Conservation (phyloP, 2,888 invertebrate genomes). For the Rhingia rostrata region DNA sequence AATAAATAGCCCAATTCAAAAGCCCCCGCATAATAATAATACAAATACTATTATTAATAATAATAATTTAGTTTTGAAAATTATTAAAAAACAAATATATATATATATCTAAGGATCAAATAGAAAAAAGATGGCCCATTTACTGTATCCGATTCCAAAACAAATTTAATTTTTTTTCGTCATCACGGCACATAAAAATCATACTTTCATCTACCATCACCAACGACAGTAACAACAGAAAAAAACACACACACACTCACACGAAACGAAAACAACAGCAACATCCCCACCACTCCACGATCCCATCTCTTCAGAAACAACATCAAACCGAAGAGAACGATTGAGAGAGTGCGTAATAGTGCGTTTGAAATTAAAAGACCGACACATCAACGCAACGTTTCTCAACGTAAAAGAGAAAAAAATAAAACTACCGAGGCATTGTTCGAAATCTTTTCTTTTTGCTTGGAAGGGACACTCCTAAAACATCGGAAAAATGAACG, state of each 20-base stretch:
- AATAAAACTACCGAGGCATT: slow-evolving; percentile 44
- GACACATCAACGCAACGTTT: slow-evolving; percentile 39
- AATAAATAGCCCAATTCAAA: slow-evolving; percentile 85
- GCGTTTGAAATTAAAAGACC: slow-evolving; percentile 22
- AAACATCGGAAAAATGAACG: slow-evolving; percentile 6
- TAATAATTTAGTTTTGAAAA: slow-evolving; percentile 76
- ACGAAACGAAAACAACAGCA: slow-evolving; percentile 60
- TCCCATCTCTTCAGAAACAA: slow-evolving; percentile 29
- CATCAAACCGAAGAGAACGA: slow-evolving; percentile 33
- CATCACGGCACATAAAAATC: slow-evolving; percentile 65
- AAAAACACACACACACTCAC: slow-evolving; percentile 68
- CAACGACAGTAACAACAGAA: slow-evolving; percentile 46
- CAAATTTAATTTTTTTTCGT: slow-evolving; percentile 36
- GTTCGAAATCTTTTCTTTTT: slow-evolving; percentile 28
- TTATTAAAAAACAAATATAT: slow-evolving; percentile 69
- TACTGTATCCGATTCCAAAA: slow-evolving; percentile 70
- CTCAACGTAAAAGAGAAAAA: slow-evolving; percentile 51
- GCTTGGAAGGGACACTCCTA: slow-evolving; percentile 12
- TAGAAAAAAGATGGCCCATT: slow-evolving; percentile 63
- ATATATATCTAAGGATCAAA: slow-evolving; percentile 72
- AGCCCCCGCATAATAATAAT: slow-evolving; percentile 66
- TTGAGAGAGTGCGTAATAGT: slow-evolving; percentile 10
- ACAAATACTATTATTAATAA: slow-evolving; percentile 73
- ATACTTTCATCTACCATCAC: slow-evolving; percentile 51
- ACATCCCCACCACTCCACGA: slow-evolving; percentile 29